Conservation (phyloP, 2,888 invertebrate species). For the Spilosoma lubricipeda region DNA sequence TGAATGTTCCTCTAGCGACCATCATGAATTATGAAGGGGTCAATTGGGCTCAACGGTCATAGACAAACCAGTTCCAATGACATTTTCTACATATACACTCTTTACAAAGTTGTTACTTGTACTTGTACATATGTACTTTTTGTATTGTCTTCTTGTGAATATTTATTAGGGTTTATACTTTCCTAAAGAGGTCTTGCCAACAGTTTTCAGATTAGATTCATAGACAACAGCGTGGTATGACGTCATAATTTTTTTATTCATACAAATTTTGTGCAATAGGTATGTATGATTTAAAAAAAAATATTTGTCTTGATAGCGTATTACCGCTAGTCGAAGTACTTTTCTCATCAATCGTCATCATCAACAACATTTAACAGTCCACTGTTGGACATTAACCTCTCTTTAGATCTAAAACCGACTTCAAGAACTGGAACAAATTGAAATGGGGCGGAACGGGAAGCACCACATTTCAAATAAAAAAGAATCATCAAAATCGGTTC, state of each 20-base stretch:
- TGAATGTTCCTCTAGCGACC: neutral
- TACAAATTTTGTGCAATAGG: neutral
- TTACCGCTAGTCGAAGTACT: neutral
- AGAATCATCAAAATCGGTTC: no score
- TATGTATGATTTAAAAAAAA: neutral
- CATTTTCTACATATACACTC: constrained; percentile 3
- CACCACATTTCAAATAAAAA: no score
- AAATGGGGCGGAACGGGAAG: no score
- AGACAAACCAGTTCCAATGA: constrained; percentile 12
- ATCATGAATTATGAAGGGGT: constrained; percentile 3
- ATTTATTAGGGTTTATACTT: neutral
- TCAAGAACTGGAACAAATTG: neutral
- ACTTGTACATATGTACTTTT: neutral
- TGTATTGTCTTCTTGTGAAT: neutral
- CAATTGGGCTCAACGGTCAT: constrained; percentile 13
- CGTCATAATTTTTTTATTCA: neutral
- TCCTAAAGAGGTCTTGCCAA: neutral
- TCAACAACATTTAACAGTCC: no score
- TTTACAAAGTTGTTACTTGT: neutral
- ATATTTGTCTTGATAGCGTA: neutral
- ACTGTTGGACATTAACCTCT: neutral
- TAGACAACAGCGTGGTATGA: neutral
- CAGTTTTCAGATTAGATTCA: neutral
- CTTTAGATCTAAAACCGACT: no score
- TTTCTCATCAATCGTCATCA: no score